These are phyloP conservation scores for Carabus problematicus DNA, from an alignment of 2,888 invertebrate genomes.

Conservation along the genomic window DNA sequence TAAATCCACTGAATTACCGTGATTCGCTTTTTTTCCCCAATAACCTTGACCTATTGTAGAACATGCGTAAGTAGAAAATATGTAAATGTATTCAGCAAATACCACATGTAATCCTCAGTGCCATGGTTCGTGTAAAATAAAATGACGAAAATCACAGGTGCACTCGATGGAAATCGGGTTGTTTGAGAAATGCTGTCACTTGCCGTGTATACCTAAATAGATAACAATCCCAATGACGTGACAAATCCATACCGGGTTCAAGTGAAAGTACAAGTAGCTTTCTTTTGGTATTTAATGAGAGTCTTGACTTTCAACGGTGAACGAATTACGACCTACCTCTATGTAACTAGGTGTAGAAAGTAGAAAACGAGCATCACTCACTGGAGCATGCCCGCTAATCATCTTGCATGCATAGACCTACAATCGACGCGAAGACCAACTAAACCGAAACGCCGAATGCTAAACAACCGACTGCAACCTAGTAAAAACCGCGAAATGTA, in stretches of 20 bases:
- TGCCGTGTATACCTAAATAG: neutral
- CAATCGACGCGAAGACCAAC: slow-evolving; percentile 2
- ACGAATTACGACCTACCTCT: slow-evolving; percentile 41
- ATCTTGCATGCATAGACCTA: neutral
- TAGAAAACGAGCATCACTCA: slow-evolving; percentile 30
- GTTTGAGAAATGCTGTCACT: too few species aligned
- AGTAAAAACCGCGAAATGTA: neutral
- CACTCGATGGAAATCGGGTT: too few species aligned
- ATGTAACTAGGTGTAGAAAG: slow-evolving; percentile 40
- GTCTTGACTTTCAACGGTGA: slow-evolving; percentile 41
- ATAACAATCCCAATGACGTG: neutral
- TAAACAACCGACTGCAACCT: neutral
- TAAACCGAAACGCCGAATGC: neutral
- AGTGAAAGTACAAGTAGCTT: slow-evolving; percentile 39
- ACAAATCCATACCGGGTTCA: slow-evolving; percentile 19
- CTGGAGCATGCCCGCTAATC: neutral
- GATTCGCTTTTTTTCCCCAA: slow-evolving; percentile 31
- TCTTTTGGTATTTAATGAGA: slow-evolving; percentile 37
- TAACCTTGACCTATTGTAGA: slow-evolving; percentile 41
- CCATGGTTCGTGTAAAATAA: too few species aligned
- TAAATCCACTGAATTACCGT: slow-evolving; percentile 35
- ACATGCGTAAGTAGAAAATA: slow-evolving; percentile 41
- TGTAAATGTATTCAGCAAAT: slow-evolving; percentile 41
- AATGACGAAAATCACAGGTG: too few species aligned
- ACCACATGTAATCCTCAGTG: slow-evolving; percentile 29